These are phyloP conservation scores for Acanthoscelides obtectus DNA, from an alignment of 2,888 invertebrate species.

Conservation along the genomic window DNA sequence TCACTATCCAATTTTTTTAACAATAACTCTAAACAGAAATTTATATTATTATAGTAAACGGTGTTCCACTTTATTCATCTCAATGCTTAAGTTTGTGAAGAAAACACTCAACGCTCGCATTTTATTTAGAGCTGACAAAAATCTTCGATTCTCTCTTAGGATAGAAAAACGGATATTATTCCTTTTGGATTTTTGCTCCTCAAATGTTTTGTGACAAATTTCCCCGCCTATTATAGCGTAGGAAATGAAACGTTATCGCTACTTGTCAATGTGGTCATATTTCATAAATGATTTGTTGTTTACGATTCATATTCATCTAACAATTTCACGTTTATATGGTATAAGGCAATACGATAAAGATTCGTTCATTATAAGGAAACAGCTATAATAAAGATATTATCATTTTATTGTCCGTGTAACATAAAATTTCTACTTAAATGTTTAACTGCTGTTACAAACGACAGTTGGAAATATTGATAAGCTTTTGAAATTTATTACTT, in stretches of 20 bases:
- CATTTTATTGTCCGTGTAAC: not conserved
- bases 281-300: not conserved
- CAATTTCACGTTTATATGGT: not conserved
- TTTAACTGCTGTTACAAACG: not conserved
- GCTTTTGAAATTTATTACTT: not conserved
- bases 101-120: too few species aligned
- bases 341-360: not conserved
- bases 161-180: too few species aligned
- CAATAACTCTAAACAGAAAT: too few species aligned
- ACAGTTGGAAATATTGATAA: not conserved
- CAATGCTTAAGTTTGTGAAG: too few species aligned
- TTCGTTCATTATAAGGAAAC: not conserved
- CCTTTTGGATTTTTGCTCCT: too few species aligned
- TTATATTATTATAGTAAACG: too few species aligned
- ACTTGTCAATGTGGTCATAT: not conserved
- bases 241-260: not conserved
- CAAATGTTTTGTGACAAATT: too few species aligned
- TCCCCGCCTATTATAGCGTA: too few species aligned
- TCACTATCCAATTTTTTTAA: too few species aligned
- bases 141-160: too few species aligned
- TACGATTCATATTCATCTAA: not conserved
- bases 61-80: too few species aligned
- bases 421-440: not conserved
- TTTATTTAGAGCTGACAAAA: too few species aligned
- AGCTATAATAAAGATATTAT: not conserved